phyloP scores from a whole-genome alignment of 2,113 vertebrate species.

The Thymallus thymallus region DNA sequence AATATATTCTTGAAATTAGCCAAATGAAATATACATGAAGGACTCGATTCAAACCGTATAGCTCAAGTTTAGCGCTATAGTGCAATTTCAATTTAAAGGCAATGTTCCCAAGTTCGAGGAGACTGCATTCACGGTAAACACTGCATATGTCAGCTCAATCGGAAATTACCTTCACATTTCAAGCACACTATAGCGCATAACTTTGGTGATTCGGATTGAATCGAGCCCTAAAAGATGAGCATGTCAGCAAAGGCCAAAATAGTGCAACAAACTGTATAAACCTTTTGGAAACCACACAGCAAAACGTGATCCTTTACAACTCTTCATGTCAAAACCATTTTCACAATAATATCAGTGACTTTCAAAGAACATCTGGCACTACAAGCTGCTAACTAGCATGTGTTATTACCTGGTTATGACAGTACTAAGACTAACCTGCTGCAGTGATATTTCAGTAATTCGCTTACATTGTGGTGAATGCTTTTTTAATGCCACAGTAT shows the following conservation, averaged over 20 bases:
- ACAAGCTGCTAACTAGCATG: constrained; percentile 7
- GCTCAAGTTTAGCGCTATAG: too few species aligned
- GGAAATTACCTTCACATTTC: constrained; percentile 12
- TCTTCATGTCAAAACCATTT: constrained; percentile 27
- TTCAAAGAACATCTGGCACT: constrained; percentile 1
- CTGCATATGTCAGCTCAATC: too few species aligned
- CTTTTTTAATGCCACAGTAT: background rate
- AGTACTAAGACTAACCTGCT: background rate
- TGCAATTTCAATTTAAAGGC: too few species aligned
- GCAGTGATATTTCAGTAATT: background rate
- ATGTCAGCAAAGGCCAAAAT: constrained; percentile 3
- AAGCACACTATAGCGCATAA: too few species aligned
- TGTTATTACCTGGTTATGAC: background rate
- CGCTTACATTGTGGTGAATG: background rate
- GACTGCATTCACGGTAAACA: too few species aligned
- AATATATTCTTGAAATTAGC: constrained; percentile 15
- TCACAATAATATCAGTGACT: constrained; percentile 11
- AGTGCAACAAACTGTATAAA: background rate
- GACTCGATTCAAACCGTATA: too few species aligned
- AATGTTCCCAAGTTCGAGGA: background rate
- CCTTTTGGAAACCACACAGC: background rate
- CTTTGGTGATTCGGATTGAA: too few species aligned
- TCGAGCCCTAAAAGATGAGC: background rate
- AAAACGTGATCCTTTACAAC: constrained; percentile 47
- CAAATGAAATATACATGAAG: constrained; percentile 21